Conservation (phyloP, 2,113 vertebrate genomes). For the Helogale parvula region DNA sequence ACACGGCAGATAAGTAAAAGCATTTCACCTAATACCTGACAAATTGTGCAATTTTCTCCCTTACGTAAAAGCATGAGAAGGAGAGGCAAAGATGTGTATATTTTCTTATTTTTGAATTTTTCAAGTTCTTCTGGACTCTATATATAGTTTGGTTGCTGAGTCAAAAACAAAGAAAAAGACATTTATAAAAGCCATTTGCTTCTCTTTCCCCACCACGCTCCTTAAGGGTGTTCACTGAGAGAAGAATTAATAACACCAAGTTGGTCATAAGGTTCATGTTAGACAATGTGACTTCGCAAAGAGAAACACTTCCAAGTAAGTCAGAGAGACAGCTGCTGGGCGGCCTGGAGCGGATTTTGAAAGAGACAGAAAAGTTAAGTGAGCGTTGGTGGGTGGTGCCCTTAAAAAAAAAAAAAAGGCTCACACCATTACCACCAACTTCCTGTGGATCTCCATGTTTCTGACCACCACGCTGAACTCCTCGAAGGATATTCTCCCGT, state of each 20-base stretch:
- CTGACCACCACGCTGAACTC: constrained; percentile 93
- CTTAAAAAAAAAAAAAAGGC: not conserved
- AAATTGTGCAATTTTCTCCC: not conserved
- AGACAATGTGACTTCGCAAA: not conserved
- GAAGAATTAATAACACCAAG: not conserved
- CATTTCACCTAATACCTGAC: not conserved
- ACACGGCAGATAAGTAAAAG: not conserved
- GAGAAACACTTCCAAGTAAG: not conserved
- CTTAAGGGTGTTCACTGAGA: not conserved
- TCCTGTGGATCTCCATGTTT: constrained; percentile 91
- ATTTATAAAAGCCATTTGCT: not conserved
- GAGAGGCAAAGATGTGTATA: not conserved
- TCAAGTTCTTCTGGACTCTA: not conserved
- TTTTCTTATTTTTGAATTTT: constrained; percentile 40
- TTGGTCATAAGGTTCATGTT: not conserved
- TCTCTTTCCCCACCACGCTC: not conserved
- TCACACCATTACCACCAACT: constrained; percentile 91
- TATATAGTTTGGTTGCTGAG: not conserved
- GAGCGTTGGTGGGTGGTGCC: constrained; percentile 69
- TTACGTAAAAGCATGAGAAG: not conserved
- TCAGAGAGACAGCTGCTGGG: not conserved
- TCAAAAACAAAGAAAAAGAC: not conserved
- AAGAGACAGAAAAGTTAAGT: constrained; percentile 87
- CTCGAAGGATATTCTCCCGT: constrained; percentile 97
- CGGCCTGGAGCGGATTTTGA: not conserved